These are phyloP conservation scores for Aurelia aurita complex sp. Pacific DNA, from an alignment of 30 jellyfish, hydroid and myxozoan genomes.

Conservation along the genomic window DNA sequence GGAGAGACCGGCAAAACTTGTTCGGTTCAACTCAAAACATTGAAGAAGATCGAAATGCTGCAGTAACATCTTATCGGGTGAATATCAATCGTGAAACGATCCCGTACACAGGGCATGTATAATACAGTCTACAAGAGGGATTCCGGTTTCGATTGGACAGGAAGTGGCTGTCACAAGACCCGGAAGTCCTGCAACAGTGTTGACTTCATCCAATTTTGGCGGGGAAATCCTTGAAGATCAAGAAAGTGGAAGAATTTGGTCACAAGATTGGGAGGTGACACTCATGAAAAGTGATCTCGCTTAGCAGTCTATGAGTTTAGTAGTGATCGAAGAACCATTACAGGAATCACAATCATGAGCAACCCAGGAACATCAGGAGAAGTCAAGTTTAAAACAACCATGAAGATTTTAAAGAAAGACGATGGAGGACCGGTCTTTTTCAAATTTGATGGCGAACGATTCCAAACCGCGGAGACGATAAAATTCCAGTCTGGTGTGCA, in stretches of 20 bases:
- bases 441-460: conserved; percentile 95
- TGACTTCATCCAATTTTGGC: no score
- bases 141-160: conserved; percentile 66
- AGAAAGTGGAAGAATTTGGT: no score
- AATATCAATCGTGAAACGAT: background rate
- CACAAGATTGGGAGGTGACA: background rate
- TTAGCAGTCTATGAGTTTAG: background rate
- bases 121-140: background rate
- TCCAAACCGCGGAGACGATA: conserved; percentile 69
- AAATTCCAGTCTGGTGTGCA: conserved; percentile 68
- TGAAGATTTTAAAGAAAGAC: conserved; percentile 60
- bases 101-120: conserved; percentile 28
- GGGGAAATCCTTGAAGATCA: no score
- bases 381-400: conserved; percentile 62
- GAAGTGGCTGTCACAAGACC: conserved; percentile 33
- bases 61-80: conserved; percentile 30
- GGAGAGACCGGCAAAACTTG: conserved; percentile 58
- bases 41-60: conserved; percentile 19
- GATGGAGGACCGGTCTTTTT: conserved; percentile 81
- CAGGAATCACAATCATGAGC: conserved; percentile 5
- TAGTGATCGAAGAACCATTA: background rate
- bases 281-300: background rate
- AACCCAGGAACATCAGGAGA: conserved; percentile 82
- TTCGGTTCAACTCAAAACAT: background rate
- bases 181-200: background rate